A percentile compares a stretch with the other conserved stretches of the same genome.
Evolutionary conservation across 2,797 vertebrate genomes (phyloP).

Genomic region (Brotula barbata): DNA sequence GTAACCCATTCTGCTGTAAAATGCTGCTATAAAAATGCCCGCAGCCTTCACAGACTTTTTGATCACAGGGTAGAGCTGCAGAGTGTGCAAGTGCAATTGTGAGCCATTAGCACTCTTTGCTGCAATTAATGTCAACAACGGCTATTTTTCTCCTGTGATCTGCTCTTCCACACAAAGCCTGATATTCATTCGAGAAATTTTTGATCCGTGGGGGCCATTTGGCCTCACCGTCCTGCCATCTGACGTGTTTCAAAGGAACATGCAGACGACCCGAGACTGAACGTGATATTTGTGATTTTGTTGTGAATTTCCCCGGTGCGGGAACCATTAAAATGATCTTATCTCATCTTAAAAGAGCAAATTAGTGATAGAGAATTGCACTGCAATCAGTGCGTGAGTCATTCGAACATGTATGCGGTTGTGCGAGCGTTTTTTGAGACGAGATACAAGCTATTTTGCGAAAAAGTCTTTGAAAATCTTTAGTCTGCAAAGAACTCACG

Average conservation of each 20-base stretch:
- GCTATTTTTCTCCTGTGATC: constrained; percentile 13
- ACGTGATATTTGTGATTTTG: no score
- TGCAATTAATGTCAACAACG: constrained; percentile 59
- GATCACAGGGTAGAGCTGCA: constrained; percentile 62
- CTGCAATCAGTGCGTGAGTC: constrained; percentile 66
- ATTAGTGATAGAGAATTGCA: constrained; percentile 28
- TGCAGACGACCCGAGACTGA: not conserved
- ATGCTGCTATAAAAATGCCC: constrained; percentile 33
- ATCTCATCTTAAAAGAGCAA: constrained; percentile 20
- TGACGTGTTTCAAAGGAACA: constrained; percentile 16
- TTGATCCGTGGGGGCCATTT: constrained; percentile 31
- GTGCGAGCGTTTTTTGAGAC: constrained; percentile 22
- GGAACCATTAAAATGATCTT: no score
- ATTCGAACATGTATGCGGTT: constrained; percentile 55
- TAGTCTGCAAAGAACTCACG: constrained; percentile 11
- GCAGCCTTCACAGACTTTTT: constrained; percentile 46
- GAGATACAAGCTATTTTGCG: constrained; percentile 56
- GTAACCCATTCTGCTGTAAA: constrained; percentile 20
- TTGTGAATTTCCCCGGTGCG: no score
- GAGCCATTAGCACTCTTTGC: constrained; percentile 60
- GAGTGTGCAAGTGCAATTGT: constrained; percentile 56
- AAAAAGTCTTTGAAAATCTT: constrained; percentile 17
- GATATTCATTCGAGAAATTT: constrained; percentile 28
- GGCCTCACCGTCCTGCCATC: constrained; percentile 54
- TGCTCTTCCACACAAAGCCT: constrained; percentile 23